phyloP scores from a whole-genome alignment of 2,113 vertebrate genomes.

The Amphiprion ocellaris region DNA sequence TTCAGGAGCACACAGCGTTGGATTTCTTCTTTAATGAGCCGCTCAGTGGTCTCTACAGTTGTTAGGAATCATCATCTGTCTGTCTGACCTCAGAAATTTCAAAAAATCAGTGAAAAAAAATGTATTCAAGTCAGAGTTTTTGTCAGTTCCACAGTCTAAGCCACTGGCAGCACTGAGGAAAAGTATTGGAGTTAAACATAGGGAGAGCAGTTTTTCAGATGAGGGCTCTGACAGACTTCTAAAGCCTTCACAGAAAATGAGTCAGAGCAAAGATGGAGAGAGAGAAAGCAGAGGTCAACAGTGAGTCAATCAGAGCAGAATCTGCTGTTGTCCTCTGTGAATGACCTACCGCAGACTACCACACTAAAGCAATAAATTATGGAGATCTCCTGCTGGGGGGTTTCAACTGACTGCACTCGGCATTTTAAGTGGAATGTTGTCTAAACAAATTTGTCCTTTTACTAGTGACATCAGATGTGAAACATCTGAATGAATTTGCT shows the following conservation, averaged over 20 bases:
- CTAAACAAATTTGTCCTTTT: constrained; percentile 35
- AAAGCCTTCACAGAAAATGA: constrained; percentile 51
- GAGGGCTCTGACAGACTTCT: constrained; percentile 35
- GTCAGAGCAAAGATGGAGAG: constrained; percentile 19
- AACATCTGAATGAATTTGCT: constrained; percentile 28
- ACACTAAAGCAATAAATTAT: constrained; percentile 62
- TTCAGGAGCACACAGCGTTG: background rate
- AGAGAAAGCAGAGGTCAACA: constrained; percentile 55
- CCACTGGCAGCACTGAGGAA: background rate
- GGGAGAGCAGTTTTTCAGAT: constrained; percentile 8
- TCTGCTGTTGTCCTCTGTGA: constrained; percentile 49
- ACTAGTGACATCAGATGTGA: constrained; percentile 13
- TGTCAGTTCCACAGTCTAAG: background rate
- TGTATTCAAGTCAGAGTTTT: background rate
- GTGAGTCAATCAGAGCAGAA: constrained; percentile 50
- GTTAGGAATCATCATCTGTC: background rate
- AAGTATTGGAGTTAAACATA: constrained; percentile 11
- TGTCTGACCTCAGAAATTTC: background rate
- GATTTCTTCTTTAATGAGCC: background rate
- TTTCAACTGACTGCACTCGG: constrained; percentile 10
- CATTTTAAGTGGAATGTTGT: constrained; percentile 48
- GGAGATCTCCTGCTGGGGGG: constrained; percentile 12
- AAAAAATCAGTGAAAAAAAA: background rate
- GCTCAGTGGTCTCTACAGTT: background rate
- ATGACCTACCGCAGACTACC: constrained; percentile 53